A percentile compares a stretch with the other conserved stretches of the same genome.
These are phyloP conservation scores for Phodopus roborovskii DNA, from an alignment of 2,113 vertebrate genomes.

Conservation along the genomic window DNA sequence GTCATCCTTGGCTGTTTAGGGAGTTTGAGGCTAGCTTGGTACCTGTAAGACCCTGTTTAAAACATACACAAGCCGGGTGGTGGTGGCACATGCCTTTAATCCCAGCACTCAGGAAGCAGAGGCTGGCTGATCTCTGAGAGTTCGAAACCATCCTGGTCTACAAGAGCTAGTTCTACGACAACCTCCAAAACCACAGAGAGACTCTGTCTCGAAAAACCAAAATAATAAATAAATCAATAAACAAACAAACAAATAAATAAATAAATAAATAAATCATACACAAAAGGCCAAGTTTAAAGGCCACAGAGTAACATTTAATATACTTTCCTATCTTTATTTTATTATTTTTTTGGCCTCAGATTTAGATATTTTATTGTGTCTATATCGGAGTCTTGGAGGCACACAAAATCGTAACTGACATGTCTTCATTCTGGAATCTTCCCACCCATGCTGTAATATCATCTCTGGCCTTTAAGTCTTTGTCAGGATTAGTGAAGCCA, in stretches of 20 bases:
- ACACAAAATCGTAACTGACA: not conserved
- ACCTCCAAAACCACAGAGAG: no score
- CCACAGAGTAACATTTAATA: not conserved
- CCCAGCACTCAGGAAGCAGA: no score
- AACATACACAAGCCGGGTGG: not conserved
- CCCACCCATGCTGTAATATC: not conserved
- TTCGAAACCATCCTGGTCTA: no score
- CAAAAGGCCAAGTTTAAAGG: not conserved
- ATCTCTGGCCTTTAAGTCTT: conserved; percentile 17
- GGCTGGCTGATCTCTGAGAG: no score
- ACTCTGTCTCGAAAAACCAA: no score
- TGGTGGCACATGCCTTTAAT: no score
- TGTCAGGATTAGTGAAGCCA: not conserved
- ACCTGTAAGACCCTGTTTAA: not conserved
- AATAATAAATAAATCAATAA: no score
- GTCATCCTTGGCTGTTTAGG: not conserved
- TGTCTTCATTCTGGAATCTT: conserved; percentile 16
- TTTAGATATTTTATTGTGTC: conserved; percentile 31
- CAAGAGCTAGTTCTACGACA: no score
- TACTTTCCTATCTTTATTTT: not conserved
- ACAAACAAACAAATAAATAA: no score
- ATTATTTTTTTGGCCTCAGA: conserved; percentile 13
- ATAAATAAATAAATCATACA: no score
- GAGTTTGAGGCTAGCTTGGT: not conserved
- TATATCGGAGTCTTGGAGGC: not conserved